phyloP scores from a whole-genome alignment of 2,888 invertebrate genomes.

The Hydrotaea diabolus region DNA sequence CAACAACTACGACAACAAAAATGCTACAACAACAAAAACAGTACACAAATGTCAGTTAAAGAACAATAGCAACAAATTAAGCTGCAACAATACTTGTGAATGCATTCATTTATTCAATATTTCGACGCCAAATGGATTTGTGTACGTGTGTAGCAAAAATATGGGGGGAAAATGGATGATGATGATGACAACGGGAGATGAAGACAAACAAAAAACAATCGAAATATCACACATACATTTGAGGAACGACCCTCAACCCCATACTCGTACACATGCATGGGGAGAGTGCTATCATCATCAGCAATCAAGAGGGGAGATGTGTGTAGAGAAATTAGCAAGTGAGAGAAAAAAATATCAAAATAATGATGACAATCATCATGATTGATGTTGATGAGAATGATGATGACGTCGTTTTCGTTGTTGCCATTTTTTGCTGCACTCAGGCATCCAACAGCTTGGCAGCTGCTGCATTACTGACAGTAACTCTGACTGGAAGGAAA shows the following conservation, averaged over 20 bases:
- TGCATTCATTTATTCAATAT: constrained; percentile 40
- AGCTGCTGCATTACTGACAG: constrained; percentile 37
- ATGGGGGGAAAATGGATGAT: not conserved
- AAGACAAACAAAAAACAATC: not conserved
- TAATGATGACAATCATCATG: constrained; percentile 39
- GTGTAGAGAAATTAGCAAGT: not conserved
- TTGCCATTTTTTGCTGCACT: not conserved
- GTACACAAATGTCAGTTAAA: constrained; percentile 42
- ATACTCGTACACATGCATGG: not conserved
- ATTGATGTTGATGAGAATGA: constrained; percentile 34
- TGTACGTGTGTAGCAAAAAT: not conserved
- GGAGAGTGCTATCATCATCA: not conserved
- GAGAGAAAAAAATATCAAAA: not conserved
- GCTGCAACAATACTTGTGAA: constrained; percentile 38
- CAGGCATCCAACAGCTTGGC: not conserved
- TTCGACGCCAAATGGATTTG: not conserved
- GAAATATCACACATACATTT: constrained; percentile 13
- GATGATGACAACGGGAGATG: not conserved
- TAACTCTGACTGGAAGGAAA: constrained; percentile 7
- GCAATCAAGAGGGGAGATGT: constrained; percentile 14
- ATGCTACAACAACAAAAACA: not conserved
- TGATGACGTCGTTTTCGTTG: constrained; percentile 23
- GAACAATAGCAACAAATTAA: constrained; percentile 50
- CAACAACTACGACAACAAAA: constrained; percentile 5
- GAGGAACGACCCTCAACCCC: not conserved